These are phyloP conservation scores for Lysandra bellargus DNA, from an alignment of 2,888 invertebrate genomes.

Conservation along the genomic window DNA sequence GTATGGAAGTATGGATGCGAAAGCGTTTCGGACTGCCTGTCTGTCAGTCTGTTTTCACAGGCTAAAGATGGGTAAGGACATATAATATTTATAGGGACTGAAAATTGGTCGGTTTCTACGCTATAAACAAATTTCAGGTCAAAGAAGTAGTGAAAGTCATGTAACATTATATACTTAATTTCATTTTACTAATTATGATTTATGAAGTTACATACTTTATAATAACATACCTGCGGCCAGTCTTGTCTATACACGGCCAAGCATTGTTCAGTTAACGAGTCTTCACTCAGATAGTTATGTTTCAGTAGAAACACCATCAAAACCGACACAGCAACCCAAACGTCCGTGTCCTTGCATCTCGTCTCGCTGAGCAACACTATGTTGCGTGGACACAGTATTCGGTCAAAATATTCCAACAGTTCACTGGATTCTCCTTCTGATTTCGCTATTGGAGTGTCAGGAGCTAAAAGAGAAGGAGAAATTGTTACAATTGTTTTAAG, in stretches of 20 bases:
- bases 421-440: conserved; percentile 24
- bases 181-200: too few species aligned
- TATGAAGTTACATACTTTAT: too few species aligned
- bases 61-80: too few species aligned
- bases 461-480: conserved; percentile 3
- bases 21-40: too few species aligned
- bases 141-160: too few species aligned
- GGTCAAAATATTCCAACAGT: conserved; percentile 59
- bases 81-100: too few species aligned
- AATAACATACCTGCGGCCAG: conserved; percentile 78
- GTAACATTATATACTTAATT: too few species aligned
- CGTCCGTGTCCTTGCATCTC: conserved; percentile 45
- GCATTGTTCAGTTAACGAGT: conserved; percentile 83
- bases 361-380: conserved; percentile 57
- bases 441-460: conserved; percentile 22
- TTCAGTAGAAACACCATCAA: conserved; percentile 75
- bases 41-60: too few species aligned
- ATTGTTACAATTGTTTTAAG: neutral
- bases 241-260: conserved; percentile 84
- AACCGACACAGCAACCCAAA: conserved; percentile 67
- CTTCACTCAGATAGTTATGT: conserved; percentile 79
- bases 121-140: too few species aligned
- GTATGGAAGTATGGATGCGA: too few species aligned
- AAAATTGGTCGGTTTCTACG: too few species aligned
- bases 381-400: conserved; percentile 66